phyloP scores from a whole-genome alignment of 30 jellyfish, hydroid and myxozoan species.

The Rhopilema esculentum region DNA sequence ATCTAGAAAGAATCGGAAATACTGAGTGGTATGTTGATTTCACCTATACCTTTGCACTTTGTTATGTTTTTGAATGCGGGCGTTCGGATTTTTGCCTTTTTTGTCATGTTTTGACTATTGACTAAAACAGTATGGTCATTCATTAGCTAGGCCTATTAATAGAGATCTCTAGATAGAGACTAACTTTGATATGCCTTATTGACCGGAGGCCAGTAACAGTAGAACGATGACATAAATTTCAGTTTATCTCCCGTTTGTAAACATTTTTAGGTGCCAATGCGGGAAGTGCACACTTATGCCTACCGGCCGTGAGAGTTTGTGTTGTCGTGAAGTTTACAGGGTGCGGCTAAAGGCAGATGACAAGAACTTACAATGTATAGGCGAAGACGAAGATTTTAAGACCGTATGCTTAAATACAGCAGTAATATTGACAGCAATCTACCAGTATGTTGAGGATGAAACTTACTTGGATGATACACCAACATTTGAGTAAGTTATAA shows the following conservation, averaged over 20 bases:
- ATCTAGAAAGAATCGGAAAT: neutral
- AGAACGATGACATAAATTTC: neutral
- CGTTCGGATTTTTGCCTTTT: neutral
- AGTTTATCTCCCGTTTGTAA: neutral
- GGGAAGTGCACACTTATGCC: slow-evolving; percentile 12
- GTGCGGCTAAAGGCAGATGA: slow-evolving; percentile 31
- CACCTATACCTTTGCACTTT: neutral
- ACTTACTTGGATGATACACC: slow-evolving; percentile 29
- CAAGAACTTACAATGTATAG: neutral
- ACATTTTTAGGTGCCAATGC: slow-evolving; percentile 25
- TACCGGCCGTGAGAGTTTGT: slow-evolving; percentile 33
- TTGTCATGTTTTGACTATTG: neutral
- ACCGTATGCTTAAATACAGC: slow-evolving; percentile 31
- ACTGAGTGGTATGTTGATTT: neutral
- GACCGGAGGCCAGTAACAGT: neutral
- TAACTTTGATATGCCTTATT: neutral
- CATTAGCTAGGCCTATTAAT: neutral
- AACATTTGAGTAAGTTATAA: slow-evolving; percentile 17
- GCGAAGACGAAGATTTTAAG: slow-evolving; percentile 12
- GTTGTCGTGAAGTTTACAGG: slow-evolving; percentile 4
- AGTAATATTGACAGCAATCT: slow-evolving; percentile 10
- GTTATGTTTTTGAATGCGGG: neutral
- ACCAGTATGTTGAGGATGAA: slow-evolving; percentile 25
- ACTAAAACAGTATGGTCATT: neutral
- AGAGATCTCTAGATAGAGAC: neutral